Evolutionary conservation across 2,888 invertebrate genomes (phyloP).

Genomic region (Epirrhoe alternata): DNA sequence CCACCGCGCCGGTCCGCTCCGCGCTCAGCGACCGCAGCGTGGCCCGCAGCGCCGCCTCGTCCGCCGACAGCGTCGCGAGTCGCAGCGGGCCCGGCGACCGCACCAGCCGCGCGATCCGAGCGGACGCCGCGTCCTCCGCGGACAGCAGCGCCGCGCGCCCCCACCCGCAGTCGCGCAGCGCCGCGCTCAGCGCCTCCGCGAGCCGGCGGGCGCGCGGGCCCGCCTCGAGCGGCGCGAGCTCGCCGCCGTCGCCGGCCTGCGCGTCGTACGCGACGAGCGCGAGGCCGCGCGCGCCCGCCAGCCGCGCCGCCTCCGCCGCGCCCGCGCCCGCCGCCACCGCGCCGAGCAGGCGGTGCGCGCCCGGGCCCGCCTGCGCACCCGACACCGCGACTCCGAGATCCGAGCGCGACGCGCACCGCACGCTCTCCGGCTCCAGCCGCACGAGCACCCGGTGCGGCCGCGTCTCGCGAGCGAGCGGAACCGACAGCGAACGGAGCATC

Average conservation of each 20-base stretch:
- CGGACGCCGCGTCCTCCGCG: slow-evolving; percentile 38
- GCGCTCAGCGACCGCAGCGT: slow-evolving; percentile 18
- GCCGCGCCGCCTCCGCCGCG: slow-evolving; percentile 20
- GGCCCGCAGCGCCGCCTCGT: slow-evolving; percentile 4
- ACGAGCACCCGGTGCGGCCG: neutral
- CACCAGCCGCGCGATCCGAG: slow-evolving; percentile 25
- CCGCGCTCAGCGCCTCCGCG: slow-evolving; percentile 31
- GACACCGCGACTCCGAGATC: neutral
- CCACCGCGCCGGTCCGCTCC: slow-evolving; percentile 88
- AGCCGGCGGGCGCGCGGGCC: slow-evolving; percentile 33
- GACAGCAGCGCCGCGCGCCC: slow-evolving; percentile 36
- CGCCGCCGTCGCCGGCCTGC: slow-evolving; percentile 34
- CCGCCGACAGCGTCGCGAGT: slow-evolving; percentile 72
- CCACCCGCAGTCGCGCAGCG: slow-evolving; percentile 37
- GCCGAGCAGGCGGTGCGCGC: slow-evolving; percentile 14
- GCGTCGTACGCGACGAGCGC: slow-evolving; percentile 25
- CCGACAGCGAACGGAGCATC: neutral
- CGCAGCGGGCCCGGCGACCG: slow-evolving; percentile 1
- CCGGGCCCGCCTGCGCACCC: neutral
- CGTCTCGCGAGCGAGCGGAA: neutral
- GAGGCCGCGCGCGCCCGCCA: neutral
- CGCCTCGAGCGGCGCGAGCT: slow-evolving; percentile 38
- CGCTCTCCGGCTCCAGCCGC: neutral
- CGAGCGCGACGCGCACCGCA: slow-evolving; percentile 2
- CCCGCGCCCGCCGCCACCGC: slow-evolving; percentile 39